Evolutionary conservation across 1,140 invertebrate species (phyloP), one percentile per base, ranked within the genome.

Genomic region (Brachionus manjavacas): DNA sequence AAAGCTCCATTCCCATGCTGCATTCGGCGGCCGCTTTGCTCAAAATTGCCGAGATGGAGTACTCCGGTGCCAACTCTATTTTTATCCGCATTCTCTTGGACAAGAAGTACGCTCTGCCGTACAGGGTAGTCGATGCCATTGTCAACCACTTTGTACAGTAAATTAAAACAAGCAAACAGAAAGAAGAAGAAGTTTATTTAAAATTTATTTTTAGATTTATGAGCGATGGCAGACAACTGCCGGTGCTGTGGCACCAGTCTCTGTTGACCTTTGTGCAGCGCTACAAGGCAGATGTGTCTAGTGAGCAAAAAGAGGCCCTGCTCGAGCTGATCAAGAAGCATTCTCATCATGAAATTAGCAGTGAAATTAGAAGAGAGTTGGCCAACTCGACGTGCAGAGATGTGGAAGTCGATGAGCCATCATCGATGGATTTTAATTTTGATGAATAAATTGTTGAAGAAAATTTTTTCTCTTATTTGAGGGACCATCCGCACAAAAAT

Each of bases 41-140:
- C 49, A 87, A 90, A 91, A 95, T 99, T 85, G 96, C 96, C 39
- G 95, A 98, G 91, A 97, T 99, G 96, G 94, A 95, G 85, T 99
- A 99, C 87, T 95, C 93, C 70, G 96, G 97, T n/a, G 95, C 96
- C 1, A 98, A 94, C 89, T 97, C 95, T 72, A 96, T 99, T 86
- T 97, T 99, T 87, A 90, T 99, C 31, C 91, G 95, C 66, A 94
- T 96, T 87, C 93, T 99, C 76, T 92, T 99, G 83, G 96, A 99
- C 87, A 99, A 99, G 89, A 98, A 98, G 89, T 99, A 99, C 91
- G 96, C 97, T 1, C 90, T 99, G 52, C 97, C 97, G 1, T 99
- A 95, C 89, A 91, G 95, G 86, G 96, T 98, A 3, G 92, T 99
- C 14, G 97, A 99, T 91, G 95, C 94, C 11, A 92, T 96, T n/a